Base-by-base conservation (phyloP, 2,113 vertebrate genomes). In the Sinosuthora webbiana region DNA sequence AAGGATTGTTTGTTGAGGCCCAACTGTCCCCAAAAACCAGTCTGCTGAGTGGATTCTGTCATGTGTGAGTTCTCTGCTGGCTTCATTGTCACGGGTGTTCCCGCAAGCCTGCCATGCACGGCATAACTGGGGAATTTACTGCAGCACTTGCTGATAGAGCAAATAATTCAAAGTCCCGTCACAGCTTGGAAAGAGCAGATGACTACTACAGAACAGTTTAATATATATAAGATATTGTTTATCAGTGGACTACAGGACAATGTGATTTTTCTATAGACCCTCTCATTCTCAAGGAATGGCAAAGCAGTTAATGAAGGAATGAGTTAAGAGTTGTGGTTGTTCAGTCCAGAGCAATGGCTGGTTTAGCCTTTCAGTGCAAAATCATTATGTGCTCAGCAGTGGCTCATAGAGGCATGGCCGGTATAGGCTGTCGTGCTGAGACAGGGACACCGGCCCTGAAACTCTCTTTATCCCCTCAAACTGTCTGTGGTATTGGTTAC, bases 1-100 rank as follows among this genome's bases (percentile, higher is more conserved):
- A 97, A 96, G 92, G 93, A 91, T 96, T 95, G 93, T 96, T 97
- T 96, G 94, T 96, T 90, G 92, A 94, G 90, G 85, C 93, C 86
- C 83, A 89, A 94, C 94, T 95, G 73, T 96, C 92, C 79, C 86
- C 93, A 52, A 88, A 94, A 90, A 7, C 41, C 80, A 83, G 90
- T 92, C 83, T 81, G 85, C 80, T 81, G 76, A 90, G 92, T 86
- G 88, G 92, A 95, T 90, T 93, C 94, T 1, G 5, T 94, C 95
- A 83, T 95, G 94, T 95, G 11, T 60, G 83, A 94, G 90, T 88
- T 95, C 85, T 94, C 94, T 88, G 79, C 86, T 92, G 33, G 5
- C 92, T 95, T 77, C 94, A 90, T 94, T 96, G 94, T 93, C 94
- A 87, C 13, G 90, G 75, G 82, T 56, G 94, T 92, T 96, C 92